These are phyloP conservation scores for Diogma glabrata DNA, from an alignment of 2,888 invertebrate genomes.

Conservation along the genomic window DNA sequence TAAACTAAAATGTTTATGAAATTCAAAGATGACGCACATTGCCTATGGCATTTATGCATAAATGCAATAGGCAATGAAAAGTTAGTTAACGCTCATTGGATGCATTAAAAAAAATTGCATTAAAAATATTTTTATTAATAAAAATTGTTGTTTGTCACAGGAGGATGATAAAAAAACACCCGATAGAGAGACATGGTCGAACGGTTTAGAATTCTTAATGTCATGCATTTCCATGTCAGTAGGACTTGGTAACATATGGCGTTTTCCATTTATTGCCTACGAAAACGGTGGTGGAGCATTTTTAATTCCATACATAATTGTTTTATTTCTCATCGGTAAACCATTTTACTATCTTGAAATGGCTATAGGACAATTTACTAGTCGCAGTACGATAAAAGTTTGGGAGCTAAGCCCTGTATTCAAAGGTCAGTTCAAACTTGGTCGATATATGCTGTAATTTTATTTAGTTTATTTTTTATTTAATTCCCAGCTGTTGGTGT, in stretches of 20 bases:
- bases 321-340: constrained; percentile 53
- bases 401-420: constrained; percentile 55
- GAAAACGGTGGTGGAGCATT: constrained; percentile 65
- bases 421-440: too few relatives aligned
- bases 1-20: too few relatives aligned
- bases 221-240: constrained; percentile 64
- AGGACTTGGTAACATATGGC: constrained; percentile 62
- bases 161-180: neutral
- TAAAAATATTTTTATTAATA: too few relatives aligned
- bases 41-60: too few relatives aligned
- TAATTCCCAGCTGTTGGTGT: too few relatives aligned
- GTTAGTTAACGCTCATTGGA: too few relatives aligned
- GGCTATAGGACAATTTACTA: constrained; percentile 71
- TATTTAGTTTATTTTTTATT: too few relatives aligned
- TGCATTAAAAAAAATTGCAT: too few relatives aligned
- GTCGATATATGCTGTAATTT: too few relatives aligned
- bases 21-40: too few relatives aligned
- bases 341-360: constrained; percentile 80
- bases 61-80: too few relatives aligned
- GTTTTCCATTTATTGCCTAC: constrained; percentile 51
- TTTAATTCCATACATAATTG: constrained; percentile 59
- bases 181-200: constrained; percentile 41
- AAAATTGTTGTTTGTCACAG: too few relatives aligned
- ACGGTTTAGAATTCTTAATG: constrained; percentile 57
- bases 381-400: constrained; percentile 64